These are phyloP conservation scores for Apogon hyalosoma DNA, from an alignment of 2,797 vertebrate species.

Conservation along the genomic window DNA sequence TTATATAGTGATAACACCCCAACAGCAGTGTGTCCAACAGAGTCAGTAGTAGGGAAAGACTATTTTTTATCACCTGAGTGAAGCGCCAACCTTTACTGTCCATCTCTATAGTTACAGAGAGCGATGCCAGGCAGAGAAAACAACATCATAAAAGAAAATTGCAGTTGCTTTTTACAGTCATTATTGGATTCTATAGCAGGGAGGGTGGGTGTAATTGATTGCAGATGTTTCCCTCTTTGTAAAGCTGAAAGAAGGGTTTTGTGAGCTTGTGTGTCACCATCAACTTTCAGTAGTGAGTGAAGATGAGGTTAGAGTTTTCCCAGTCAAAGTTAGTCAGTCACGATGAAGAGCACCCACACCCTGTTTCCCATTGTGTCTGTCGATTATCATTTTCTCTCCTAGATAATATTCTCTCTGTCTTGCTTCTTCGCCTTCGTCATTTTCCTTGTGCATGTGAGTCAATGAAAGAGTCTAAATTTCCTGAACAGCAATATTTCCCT, in stretches of 20 bases:
- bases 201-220: constrained; percentile 74
- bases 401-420: constrained; percentile 25
- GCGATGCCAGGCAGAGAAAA: constrained; percentile 68
- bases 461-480: constrained; percentile 3
- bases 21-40: constrained; percentile 14
- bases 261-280: constrained; percentile 60
- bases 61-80: constrained; percentile 4
- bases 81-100: constrained; percentile 30
- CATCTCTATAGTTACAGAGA: constrained; percentile 71
- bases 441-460: constrained; percentile 22
- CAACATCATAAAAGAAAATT: constrained; percentile 77
- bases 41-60: constrained; percentile 16
- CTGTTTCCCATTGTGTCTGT: constrained; percentile 35
- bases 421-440: neutral
- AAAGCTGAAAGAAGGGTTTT: constrained; percentile 66
- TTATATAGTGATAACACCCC: constrained; percentile 55
- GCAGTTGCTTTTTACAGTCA: constrained; percentile 66
- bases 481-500: constrained; percentile 1
- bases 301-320: constrained; percentile 64
- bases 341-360: constrained; percentile 35
- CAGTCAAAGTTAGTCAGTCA: constrained; percentile 62
- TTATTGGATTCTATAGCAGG: constrained; percentile 72
- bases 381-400: constrained; percentile 40
- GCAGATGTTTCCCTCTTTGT: constrained; percentile 70
- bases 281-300: constrained; percentile 47